These are phyloP conservation scores for Drosophila vallismaia DNA, from an alignment of 2,888 invertebrate species.

Conservation along the genomic window DNA sequence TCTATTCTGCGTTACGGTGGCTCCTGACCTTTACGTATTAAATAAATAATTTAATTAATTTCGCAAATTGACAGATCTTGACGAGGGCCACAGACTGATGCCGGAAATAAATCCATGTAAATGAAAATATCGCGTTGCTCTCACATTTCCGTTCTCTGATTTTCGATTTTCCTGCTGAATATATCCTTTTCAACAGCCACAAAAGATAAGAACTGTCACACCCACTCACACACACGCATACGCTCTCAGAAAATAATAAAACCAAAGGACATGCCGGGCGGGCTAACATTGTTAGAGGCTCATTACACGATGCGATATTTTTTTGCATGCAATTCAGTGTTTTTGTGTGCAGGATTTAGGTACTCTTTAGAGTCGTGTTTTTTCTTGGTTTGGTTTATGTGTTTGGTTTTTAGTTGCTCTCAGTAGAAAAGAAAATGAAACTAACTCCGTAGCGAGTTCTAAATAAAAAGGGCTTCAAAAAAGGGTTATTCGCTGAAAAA, in stretches of 20 bases:
- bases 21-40: constrained; percentile 49
- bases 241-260: not conserved
- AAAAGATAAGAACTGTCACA: constrained; percentile 16
- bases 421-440: constrained; percentile 51
- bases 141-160: constrained; percentile 36
- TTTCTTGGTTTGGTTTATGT: constrained; percentile 61
- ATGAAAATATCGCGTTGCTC: constrained; percentile 36
- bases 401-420: constrained; percentile 72
- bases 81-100: constrained; percentile 32
- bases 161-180: constrained; percentile 14
- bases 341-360: constrained; percentile 22
- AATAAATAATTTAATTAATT: constrained; percentile 76
- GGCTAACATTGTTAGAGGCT: constrained; percentile 17
- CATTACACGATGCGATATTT: constrained; percentile 30
- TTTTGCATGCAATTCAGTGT: constrained; percentile 31
- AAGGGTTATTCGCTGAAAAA: constrained; percentile 27
- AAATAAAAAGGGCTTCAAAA: constrained; percentile 37
- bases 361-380: constrained; percentile 48
- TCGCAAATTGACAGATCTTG: constrained; percentile 65
- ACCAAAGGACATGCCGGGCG: constrained; percentile 31
- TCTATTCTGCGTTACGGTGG: not conserved
- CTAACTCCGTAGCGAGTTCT: constrained; percentile 40
- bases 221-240: not conserved
- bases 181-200: not conserved
- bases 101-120: constrained; percentile 37